Base-by-base conservation (phyloP, 2,888 invertebrate genomes). In the Mamestra brassicae region DNA sequence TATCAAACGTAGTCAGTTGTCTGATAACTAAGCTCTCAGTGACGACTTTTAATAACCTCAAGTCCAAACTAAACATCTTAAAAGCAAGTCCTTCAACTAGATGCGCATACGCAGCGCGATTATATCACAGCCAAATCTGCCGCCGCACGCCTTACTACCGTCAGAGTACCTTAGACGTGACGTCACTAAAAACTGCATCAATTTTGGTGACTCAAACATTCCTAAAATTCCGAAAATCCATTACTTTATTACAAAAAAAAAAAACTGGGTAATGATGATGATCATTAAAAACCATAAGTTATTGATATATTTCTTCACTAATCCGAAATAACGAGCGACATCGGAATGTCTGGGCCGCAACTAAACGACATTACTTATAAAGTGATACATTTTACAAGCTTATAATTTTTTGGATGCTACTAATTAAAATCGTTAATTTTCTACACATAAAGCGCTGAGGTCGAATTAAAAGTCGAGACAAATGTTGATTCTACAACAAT, bases 61-160 rank as follows among this genome's bases (percentile, higher is more conserved):
- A 80, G 17, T 74, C 74, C 67, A 74, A 84, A 76, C 65, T 70
- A 81, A 83, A 76, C 80, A 78, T 74, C 76, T 80, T 88, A 82
- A 82, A 82, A 85, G 71, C 69, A 81, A 87, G 71, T 80, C 81
- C 79, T 80, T 87, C 87, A 81, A 86, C 85, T 90, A 89, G 76
- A 67, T 73, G 80, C 89, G 87, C 88, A 74, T 61, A 73, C 81
- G 73, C 80, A 84, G 78, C 89, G 84, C 87, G 69, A 77, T 79
- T 87, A 89, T 94, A 95, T 95, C 95, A 95, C 95, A 96, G 95
- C 95, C 95, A 93, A 93, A 89, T 91, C 88, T 90, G 90, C 93
- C 94, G 90, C 92, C 93, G 91, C 92, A 74, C 84, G 26, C 81
- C 76, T 65, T 57, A 65, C 74, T 69, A 74, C 74, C 76, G 26